A percentile compares a stretch with the other conserved stretches of the same genome.
Evolutionary conservation across 2,113 vertebrate genomes (phyloP).

Genomic region (Echinops telfairi): DNA sequence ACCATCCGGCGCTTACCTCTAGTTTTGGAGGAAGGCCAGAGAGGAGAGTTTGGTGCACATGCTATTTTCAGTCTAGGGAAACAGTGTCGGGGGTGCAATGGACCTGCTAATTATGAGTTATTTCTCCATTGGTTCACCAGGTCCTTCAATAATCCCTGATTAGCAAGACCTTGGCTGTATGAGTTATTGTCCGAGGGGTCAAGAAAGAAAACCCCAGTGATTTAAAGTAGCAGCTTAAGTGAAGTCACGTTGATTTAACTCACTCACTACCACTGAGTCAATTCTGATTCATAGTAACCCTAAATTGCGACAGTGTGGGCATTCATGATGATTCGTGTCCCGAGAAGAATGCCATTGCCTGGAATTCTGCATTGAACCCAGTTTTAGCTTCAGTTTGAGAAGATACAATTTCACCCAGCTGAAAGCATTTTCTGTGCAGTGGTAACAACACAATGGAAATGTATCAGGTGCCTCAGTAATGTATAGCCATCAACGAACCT

Average conservation of each 20-base stretch:
- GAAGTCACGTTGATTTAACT: no score
- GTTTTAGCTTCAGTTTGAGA: slow-evolving; percentile 56
- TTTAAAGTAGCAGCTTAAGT: slow-evolving; percentile 25
- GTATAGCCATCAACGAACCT: slow-evolving; percentile 81
- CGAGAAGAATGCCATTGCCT: slow-evolving; percentile 27
- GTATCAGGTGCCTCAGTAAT: slow-evolving; percentile 76
- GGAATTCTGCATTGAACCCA: slow-evolving; percentile 44
- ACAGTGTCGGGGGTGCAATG: background rate
- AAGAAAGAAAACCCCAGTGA: slow-evolving; percentile 35
- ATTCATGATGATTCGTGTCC: slow-evolving; percentile 47
- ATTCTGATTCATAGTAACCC: no score
- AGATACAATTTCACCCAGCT: slow-evolving; percentile 46
- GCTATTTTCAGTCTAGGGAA: slow-evolving; percentile 1
- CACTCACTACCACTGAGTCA: no score
- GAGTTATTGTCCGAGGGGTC: slow-evolving; percentile 34
- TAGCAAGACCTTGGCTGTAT: background rate
- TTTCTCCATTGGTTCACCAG: slow-evolving; percentile 55
- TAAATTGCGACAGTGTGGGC: slow-evolving; percentile 34
- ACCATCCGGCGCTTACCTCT: background rate
- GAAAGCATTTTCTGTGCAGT: slow-evolving; percentile 64
- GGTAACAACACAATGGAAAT: slow-evolving; percentile 68
- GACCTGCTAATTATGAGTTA: background rate
- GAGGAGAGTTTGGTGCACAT: background rate
- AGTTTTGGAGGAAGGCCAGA: background rate
- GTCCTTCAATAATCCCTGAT: slow-evolving; percentile 45